phyloP scores from a whole-genome alignment of 92 coral and sea anemone genomes.

The Zoanthus sansibaricus region DNA sequence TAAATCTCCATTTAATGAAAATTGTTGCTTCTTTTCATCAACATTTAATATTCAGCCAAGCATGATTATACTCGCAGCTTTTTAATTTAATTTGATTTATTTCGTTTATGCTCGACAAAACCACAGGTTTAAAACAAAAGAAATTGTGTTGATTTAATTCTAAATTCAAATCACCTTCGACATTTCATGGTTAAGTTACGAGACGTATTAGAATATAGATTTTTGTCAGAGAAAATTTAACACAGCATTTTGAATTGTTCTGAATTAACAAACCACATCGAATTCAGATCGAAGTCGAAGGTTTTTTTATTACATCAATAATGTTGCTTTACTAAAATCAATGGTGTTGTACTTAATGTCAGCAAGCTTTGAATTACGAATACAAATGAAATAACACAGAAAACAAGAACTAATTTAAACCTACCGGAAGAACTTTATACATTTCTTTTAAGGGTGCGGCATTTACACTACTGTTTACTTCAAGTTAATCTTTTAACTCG shows the following conservation, averaged over 20 bases:
- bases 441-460: constrained; percentile 14
- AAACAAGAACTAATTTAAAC: background rate
- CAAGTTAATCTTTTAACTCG: background rate
- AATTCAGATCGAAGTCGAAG: background rate
- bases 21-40: background rate
- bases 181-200: too few species aligned
- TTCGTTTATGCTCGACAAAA: too few species aligned
- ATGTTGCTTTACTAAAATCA: too few species aligned
- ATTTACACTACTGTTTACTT: background rate
- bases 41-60: background rate
- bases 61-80: background rate
- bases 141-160: too few species aligned
- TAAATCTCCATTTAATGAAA: background rate
- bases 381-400: background rate
- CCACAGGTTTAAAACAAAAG: too few species aligned
- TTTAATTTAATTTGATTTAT: too few species aligned
- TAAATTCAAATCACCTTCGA: too few species aligned
- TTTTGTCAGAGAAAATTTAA: background rate
- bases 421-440: constrained; percentile 10
- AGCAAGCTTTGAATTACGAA: background rate
- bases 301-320: background rate
- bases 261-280: constrained; percentile 36
- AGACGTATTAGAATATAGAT: background rate
- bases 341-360: background rate
- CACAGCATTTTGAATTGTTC: background rate